Conservation (phyloP, 1,140 invertebrate genomes). For the Temnothorax longispinosus region DNA sequence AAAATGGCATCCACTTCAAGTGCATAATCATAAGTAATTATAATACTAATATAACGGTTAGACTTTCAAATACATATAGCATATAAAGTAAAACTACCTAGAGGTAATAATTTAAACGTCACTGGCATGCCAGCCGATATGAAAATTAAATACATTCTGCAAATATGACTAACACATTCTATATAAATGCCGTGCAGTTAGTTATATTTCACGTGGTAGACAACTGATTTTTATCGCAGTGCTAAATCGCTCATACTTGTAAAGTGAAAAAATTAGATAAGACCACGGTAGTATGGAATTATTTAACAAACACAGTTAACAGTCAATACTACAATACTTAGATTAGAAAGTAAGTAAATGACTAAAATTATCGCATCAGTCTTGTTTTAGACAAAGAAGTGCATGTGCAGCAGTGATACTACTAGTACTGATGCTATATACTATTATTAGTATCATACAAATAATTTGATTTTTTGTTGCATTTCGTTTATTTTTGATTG, state of each 20-base stretch:
- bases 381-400: neutral
- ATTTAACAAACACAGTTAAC: slow-evolving; percentile 19
- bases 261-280: slow-evolving; percentile 42
- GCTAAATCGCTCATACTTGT: slow-evolving; percentile 2
- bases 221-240: slow-evolving; percentile 9
- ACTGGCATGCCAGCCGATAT: neutral
- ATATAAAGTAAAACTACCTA: neutral
- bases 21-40: neutral
- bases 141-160: slow-evolving; percentile 7
- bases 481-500: neutral
- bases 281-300: neutral
- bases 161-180: slow-evolving; percentile 2
- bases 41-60: neutral
- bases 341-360: neutral
- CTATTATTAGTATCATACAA: neutral
- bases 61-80: neutral
- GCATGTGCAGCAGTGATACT: neutral
- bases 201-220: neutral
- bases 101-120: slow-evolving; percentile 8
- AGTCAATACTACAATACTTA: neutral
- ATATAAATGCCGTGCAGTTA: neutral
- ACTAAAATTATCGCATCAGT: neutral
- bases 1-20: neutral
- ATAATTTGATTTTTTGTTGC: neutral
- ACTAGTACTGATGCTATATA: neutral